Conservation (phyloP, 2,113 vertebrate genomes). For the Sinocyclocheilus maitianheensis region DNA sequence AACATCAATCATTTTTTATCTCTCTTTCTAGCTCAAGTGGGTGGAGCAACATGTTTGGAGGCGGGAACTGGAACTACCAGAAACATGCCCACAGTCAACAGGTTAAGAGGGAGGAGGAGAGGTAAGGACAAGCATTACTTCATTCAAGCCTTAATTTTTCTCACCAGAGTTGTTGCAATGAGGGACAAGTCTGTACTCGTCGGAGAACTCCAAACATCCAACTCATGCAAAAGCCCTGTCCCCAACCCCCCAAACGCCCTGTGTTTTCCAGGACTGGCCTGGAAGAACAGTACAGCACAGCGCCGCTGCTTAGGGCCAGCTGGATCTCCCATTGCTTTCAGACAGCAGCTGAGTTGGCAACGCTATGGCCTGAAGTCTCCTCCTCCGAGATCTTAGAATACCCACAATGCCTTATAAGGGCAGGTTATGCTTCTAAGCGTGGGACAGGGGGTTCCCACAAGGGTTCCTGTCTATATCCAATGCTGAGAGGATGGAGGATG, state of each 20-base stretch:
- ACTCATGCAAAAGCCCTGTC: conserved; percentile 26
- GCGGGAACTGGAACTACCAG: not conserved
- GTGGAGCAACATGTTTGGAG: not conserved
- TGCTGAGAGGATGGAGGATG: conserved; percentile 22
- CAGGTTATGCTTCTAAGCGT: conserved; percentile 47
- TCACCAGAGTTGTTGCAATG: not conserved
- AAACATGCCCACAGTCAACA: not conserved
- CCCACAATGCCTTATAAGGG: conserved; percentile 60
- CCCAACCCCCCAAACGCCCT: conserved; percentile 34
- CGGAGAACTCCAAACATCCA: conserved; percentile 46
- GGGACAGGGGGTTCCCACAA: conserved; percentile 55
- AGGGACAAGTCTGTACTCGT: conserved; percentile 38
- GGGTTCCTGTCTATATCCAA: conserved; percentile 32
- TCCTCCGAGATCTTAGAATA: conserved; percentile 50
- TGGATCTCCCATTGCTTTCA: conserved; percentile 40
- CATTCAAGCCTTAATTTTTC: not conserved
- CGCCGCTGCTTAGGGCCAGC: conserved; percentile 29
- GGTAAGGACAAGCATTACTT: not conserved
- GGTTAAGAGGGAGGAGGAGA: not conserved
- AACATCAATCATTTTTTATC: not conserved
- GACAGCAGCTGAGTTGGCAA: conserved; percentile 37
- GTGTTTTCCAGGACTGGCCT: conserved; percentile 31
- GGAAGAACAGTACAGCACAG: conserved; percentile 13
- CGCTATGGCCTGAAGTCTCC: conserved; percentile 14
- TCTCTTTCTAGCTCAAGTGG: not conserved